Base-by-base conservation (phyloP, 2,888 invertebrate species). In the Clostera curtula region DNA sequence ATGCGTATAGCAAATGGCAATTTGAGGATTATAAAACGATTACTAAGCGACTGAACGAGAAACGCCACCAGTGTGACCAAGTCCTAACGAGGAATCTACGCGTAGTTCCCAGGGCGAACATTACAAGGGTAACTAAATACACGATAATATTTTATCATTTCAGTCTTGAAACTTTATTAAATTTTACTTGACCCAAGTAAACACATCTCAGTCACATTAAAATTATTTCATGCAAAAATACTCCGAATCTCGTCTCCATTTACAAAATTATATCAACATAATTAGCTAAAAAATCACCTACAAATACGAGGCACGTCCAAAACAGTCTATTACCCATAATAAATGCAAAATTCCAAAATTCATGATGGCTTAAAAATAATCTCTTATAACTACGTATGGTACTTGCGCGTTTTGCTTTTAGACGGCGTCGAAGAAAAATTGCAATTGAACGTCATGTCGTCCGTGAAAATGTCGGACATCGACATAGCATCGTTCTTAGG, bases 351-450 rank as follows among this genome's bases (percentile, higher is more conserved):
- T n/a, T n/a, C n/a, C 49, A 69, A 74, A 72, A 66, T 59, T 67
- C 59, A 68, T 68, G 61, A 24, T 12, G 25, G 35, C 28, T 34
- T 33, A 46, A 45, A 31, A 48, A 34, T 6, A 35, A 28, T 19
- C 28, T 11, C 19, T 29, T 35, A 32, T 3, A 38, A 29, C 37
- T 63, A 70, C 16, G 57, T 60, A 34, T 67, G 53, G 27, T 63
- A 48, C 49, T 66, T 71, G n/a, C 74, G 68, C 7, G 68, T 44
- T 46, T 82, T 79, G 39, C 67, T 82, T 40, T 82, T 83, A 2
- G 83, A 84, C 7, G 84, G 84, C 9, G 84, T 84, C 2, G 84
- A 84, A 2, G 83, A 80, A 35, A 77, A 83, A 31, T 83, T 83
- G 37, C 80, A 80, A 38, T 73, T 74, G 25, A 80, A 79, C 0